Evolutionary conservation across 2,888 invertebrate genomes (phyloP).

Genomic region (Mimumesa dahlbomi): DNA sequence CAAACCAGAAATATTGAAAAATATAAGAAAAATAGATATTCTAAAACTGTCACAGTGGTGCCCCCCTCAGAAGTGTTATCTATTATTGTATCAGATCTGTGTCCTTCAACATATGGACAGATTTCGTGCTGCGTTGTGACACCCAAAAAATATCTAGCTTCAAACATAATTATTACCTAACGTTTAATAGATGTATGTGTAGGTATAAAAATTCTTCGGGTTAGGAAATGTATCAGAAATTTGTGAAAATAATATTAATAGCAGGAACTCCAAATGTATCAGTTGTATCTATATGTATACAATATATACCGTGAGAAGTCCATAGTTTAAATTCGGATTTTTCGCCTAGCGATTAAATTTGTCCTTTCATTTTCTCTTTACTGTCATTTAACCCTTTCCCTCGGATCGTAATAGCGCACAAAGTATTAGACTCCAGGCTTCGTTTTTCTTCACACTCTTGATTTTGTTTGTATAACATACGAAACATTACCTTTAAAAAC

Average conservation of each 20-base stretch:
- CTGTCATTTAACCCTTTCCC: conserved; percentile 1
- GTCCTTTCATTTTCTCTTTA: neutral
- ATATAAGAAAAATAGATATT: too few relatives aligned
- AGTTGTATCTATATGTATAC: conserved; percentile 15
- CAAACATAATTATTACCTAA: conserved; percentile 32
- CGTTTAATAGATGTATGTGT: conserved; percentile 34
- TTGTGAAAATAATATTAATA: conserved; percentile 38
- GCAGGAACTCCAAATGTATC: conserved; percentile 40
- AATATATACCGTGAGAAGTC: conserved; percentile 31
- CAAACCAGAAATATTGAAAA: too few relatives aligned
- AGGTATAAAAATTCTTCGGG: conserved; percentile 31
- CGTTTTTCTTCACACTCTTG: conserved; percentile 7
- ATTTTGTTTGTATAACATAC: too few relatives aligned
- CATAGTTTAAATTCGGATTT: conserved; percentile 47
- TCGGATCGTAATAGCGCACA: too few relatives aligned
- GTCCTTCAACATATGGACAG: conserved; percentile 38
- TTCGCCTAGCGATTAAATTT: conserved; percentile 17
- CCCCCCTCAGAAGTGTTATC: conserved; percentile 60
- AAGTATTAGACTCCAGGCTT: too few relatives aligned
- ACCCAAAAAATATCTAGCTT: conserved; percentile 54
- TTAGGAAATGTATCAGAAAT: conserved; percentile 26
- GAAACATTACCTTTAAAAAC: too few relatives aligned
- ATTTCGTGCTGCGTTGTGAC: conserved; percentile 32
- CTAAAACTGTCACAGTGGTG: too few relatives aligned
- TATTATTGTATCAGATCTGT: conserved; percentile 48